Base-by-base conservation (phyloP, 2,888 invertebrate genomes). In the Drosophila borealis region DNA sequence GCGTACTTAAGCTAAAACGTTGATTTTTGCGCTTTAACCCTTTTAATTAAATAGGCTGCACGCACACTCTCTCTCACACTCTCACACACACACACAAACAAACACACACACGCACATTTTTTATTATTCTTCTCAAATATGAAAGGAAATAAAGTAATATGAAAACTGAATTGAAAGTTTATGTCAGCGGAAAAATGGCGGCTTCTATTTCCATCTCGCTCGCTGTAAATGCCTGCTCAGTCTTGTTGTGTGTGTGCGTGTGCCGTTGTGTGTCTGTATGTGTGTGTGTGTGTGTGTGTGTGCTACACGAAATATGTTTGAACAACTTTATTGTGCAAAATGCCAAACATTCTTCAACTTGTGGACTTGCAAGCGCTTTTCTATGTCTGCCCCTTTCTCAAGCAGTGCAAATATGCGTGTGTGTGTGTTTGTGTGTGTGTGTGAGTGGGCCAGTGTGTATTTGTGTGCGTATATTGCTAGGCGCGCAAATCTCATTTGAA, bases 261-360 rank as follows among this genome's bases (percentile, higher is more conserved):
- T 36, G 13, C 1, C 13, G 5, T 13, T 1, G 46, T 14, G 39
- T 14, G 39, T 14, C 4, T 39, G 39, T 61, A 33, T 33, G 13
- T 19, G 25, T 45, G 14, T 59, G 57, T 45, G 50, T 55, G 42
- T 51, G 21, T 51, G 17, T 36, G 53, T 51, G 53, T 57, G 57
- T 50, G 49, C 41, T 55, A 79, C 74, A 67, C 68, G 67, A 86
- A 84, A 86, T 83, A 83, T 84, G 80, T 83, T 81, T 86, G 70
- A 84, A 80, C 78, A 85, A 85, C 87, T 85, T 85, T 85, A 87
- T 87, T 85, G 84, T 80, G 80, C 74, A 76, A 86, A 84, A 85
- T 87, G 81, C 87, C 84, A 84, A 84, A 76, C 87, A 87, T 85
- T 85, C 81, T 79, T 70, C 59, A 84, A 84, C 71, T 86, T 81